These are phyloP conservation scores for Megastigmus dorsalis DNA, from an alignment of 2,888 invertebrate species.

Conservation along the genomic window DNA sequence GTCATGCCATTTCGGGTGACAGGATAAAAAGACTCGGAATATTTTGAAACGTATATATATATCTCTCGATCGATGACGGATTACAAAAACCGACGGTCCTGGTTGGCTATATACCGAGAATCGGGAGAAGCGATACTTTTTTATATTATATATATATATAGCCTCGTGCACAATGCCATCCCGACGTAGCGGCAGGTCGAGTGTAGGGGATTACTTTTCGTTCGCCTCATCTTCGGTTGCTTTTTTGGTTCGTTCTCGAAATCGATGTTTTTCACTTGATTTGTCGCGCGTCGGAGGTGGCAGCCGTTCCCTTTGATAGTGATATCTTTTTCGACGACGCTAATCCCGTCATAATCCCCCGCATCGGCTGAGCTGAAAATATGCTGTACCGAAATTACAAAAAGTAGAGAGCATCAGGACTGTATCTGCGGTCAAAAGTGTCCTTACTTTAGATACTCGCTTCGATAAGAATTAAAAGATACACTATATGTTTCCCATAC, in stretches of 20 bases:
- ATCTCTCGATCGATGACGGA: conserved; percentile 52
- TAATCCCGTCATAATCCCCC: conserved; percentile 36
- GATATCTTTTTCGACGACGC: conserved; percentile 40
- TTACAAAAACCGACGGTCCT: conserved; percentile 22
- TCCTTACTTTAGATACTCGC: no score
- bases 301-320: conserved; percentile 39
- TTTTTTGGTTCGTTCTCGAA: not conserved
- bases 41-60: conserved; percentile 42
- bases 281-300: not conserved
- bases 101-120: conserved; percentile 22
- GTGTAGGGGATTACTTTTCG: not conserved
- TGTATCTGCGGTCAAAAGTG: no score
- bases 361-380: not conserved
- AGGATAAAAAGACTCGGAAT: conserved; percentile 5
- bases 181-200: no score
- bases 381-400: no score
- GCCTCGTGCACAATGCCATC: no score
- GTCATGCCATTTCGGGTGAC: conserved; percentile 36
- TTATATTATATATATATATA: no score
- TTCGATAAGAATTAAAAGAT: no score
- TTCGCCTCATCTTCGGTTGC: not conserved
- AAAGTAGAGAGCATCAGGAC: no score
- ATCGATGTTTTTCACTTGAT: conserved; percentile 7
- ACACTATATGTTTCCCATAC: no score
- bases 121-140: conserved; percentile 27